Percentiles rank a stretch among this genome's conserved stretches.
Conservation (phyloP, 1,140 invertebrate species). For the Eriosoma lanigerum region DNA sequence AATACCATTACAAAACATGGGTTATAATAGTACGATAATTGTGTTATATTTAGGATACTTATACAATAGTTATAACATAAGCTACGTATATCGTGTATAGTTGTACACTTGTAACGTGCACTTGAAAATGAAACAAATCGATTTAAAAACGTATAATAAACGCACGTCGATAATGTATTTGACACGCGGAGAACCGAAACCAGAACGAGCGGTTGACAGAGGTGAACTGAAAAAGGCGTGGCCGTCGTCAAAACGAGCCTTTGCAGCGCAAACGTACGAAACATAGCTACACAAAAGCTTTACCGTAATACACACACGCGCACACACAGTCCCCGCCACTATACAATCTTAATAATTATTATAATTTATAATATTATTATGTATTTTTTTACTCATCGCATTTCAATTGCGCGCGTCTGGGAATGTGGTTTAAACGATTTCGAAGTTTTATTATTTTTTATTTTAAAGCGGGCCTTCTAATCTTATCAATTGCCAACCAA, state of each 20-base stretch:
- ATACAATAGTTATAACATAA: no score
- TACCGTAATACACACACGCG: background rate
- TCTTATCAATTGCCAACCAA: conserved; percentile 39
- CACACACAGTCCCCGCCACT: conserved; percentile 17
- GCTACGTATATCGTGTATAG: no score
- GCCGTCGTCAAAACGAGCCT: conserved; percentile 39
- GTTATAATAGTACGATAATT: no score
- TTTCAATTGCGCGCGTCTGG: conserved; percentile 42
- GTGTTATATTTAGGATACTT: no score
- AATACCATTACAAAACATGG: no score
- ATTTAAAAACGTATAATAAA: background rate
- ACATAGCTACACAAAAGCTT: background rate
- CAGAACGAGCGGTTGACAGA: conserved; percentile 48
- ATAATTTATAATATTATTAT: background rate
- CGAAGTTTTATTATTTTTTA: conserved; percentile 5
- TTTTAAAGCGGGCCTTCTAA: conserved; percentile 2
- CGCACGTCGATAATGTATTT: conserved; percentile 40
- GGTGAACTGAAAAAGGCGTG: conserved; percentile 50
- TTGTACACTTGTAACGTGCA: no score
- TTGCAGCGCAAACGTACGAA: conserved; percentile 23
- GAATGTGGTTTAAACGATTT: conserved; percentile 48
- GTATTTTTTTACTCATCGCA: conserved; percentile 36
- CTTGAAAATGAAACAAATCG: conserved; percentile 13
- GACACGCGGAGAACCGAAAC: conserved; percentile 30
- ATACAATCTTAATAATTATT: background rate